Evolutionary conservation across 2,888 invertebrate genomes (phyloP).

Genomic region (Sesia apiformis): DNA sequence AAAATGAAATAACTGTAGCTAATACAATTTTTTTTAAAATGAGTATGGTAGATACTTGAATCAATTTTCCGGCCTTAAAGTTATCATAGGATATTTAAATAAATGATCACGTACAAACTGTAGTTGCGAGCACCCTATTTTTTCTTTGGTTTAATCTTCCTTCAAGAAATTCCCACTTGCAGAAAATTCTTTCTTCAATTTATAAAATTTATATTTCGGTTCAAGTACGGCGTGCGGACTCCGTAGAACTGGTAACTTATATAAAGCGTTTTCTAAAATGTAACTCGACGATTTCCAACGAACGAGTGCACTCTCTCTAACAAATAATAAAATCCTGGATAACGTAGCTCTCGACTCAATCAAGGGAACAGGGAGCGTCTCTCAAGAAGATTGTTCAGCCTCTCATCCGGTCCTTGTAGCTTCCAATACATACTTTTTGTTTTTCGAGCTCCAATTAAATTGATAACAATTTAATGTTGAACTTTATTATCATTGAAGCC

Average conservation of each 20-base stretch:
- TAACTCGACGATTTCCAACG: neutral
- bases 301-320: neutral
- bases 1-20: no score
- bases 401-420: constrained; percentile 25
- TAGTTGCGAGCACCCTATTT: no score
- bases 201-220: neutral
- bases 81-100: no score
- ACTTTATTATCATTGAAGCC: no score
- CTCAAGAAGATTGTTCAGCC: constrained; percentile 23
- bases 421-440: constrained; percentile 20
- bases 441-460: constrained; percentile 23
- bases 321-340: constrained; percentile 14
- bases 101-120: no score
- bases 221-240: neutral
- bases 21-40: no score
- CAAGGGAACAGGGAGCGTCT: constrained; percentile 18
- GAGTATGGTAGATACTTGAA: no score
- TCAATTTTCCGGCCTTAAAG: no score
- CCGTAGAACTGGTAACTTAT: neutral
- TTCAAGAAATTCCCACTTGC: no score
- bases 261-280: neutral
- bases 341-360: constrained; percentile 24
- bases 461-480: constrained; percentile 12
- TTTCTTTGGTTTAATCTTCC: no score
- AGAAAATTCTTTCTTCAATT: neutral